Conservation (phyloP, 2,797 vertebrate genomes). For the Cheracebus regulus region DNA sequence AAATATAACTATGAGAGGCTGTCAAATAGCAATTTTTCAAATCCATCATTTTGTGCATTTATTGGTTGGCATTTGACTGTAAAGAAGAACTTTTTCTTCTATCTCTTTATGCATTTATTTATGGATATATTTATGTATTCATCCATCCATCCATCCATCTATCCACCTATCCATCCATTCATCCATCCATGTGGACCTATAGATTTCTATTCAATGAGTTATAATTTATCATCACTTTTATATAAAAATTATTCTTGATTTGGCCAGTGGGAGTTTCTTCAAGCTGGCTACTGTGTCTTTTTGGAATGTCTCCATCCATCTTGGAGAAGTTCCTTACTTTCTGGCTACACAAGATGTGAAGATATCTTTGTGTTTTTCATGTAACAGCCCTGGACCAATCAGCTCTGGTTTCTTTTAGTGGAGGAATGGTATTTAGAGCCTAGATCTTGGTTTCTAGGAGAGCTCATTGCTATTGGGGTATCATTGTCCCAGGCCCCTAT, state of each 20-base stretch:
- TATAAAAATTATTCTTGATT: background rate
- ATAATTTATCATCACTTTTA: background rate
- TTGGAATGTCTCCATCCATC: background rate
- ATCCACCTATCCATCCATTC: background rate
- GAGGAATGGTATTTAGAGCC: background rate
- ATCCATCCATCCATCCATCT: background rate
- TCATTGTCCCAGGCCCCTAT: background rate
- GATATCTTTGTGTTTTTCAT: background rate
- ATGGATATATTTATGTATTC: background rate
- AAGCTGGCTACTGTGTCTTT: background rate
- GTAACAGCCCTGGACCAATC: background rate
- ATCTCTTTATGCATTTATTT: background rate
- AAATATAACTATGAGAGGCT: background rate
- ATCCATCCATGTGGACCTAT: background rate
- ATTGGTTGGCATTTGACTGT: background rate
- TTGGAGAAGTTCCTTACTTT: background rate
- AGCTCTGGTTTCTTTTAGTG: background rate
- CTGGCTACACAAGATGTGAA: background rate
- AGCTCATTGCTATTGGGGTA: background rate
- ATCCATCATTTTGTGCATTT: background rate
- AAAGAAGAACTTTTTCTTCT: background rate
- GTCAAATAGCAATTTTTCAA: background rate
- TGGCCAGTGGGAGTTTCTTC: background rate
- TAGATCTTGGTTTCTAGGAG: background rate
- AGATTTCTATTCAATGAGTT: background rate